A percentile compares a stretch with the other conserved stretches of the same genome.
These are phyloP conservation scores for Eucidaris tribuloides DNA, from an alignment of 35 echinoderm and acorn worm species.

Conservation along the genomic window DNA sequence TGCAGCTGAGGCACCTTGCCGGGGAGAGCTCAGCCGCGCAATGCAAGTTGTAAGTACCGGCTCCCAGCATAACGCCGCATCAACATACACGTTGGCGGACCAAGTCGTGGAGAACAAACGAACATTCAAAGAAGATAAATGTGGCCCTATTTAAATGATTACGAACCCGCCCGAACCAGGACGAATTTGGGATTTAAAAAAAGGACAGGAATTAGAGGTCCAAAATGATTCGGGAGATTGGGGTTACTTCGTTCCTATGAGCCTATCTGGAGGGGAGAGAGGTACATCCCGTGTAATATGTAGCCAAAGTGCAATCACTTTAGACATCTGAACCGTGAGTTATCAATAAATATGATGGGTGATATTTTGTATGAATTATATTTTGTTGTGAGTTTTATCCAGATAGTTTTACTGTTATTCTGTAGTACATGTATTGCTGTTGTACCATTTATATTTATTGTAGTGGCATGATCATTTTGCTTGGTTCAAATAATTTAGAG, in stretches of 20 bases:
- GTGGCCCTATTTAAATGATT: slow-evolving; percentile 98
- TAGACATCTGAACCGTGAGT: slow-evolving; percentile 99
- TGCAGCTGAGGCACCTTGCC: background rate
- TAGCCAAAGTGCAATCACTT: slow-evolving; percentile 94
- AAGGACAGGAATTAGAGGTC: slow-evolving; percentile 94
- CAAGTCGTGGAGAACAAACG: slow-evolving; percentile 1
- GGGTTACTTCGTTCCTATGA: slow-evolving; percentile 80
- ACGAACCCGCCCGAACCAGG: slow-evolving; percentile 92
- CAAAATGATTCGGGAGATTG: slow-evolving; percentile 88
- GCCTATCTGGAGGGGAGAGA: slow-evolving; percentile 63
- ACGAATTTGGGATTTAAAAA: slow-evolving; percentile 99
- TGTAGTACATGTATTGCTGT: too few relatives aligned
- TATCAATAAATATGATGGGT: too few relatives aligned
- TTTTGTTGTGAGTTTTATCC: too few relatives aligned
- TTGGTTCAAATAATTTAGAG: too few relatives aligned
- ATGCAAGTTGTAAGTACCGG: background rate
- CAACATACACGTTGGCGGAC: background rate
- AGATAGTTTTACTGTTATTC: too few relatives aligned
- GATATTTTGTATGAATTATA: too few relatives aligned
- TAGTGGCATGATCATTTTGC: too few relatives aligned
- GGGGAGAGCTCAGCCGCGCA: background rate
- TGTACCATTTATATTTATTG: too few relatives aligned
- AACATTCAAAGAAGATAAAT: slow-evolving; percentile 78
- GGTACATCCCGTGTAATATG: slow-evolving; percentile 99
- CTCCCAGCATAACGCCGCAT: background rate